phyloP scores from a whole-genome alignment of 2,888 invertebrate genomes.

The Apotomis capreana region DNA sequence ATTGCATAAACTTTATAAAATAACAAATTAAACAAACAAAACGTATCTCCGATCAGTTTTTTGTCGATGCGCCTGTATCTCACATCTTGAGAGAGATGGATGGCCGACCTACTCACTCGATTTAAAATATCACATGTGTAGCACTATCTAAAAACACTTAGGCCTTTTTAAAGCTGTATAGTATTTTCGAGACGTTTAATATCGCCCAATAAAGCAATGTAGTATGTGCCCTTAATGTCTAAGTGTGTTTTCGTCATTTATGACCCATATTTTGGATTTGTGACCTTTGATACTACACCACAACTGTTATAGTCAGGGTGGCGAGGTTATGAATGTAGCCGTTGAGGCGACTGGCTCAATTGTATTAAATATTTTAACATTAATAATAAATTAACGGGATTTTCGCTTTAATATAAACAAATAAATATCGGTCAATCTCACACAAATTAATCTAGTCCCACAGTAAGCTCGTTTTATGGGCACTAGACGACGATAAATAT shows the following conservation, averaged over 20 bases:
- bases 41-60: conserved; percentile 39
- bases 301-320: conserved; percentile 14
- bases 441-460: too few species aligned
- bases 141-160: neutral
- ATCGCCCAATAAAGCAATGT: neutral
- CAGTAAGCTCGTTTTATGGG: too few species aligned
- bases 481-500: too few species aligned
- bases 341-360: conserved; percentile 1
- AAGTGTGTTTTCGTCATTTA: neutral
- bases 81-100: conserved; percentile 38
- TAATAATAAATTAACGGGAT: neutral
- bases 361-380: neutral
- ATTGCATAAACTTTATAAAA: conserved; percentile 25
- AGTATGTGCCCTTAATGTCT: neutral
- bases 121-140: conserved; percentile 6
- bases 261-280: neutral
- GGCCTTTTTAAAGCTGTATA: neutral
- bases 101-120: conserved; percentile 11
- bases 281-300: conserved; percentile 21
- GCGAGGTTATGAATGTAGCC: conserved; percentile 17
- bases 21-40: conserved; percentile 37
- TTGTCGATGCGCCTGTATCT: conserved; percentile 35
- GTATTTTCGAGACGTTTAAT: neutral
- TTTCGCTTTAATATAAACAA: too few species aligned
- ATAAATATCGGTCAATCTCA: too few species aligned